Evolutionary conservation across 2,797 vertebrate genomes (phyloP), one percentile per base, ranked within the genome.

Genomic region (Oryzias sinensis): DNA sequence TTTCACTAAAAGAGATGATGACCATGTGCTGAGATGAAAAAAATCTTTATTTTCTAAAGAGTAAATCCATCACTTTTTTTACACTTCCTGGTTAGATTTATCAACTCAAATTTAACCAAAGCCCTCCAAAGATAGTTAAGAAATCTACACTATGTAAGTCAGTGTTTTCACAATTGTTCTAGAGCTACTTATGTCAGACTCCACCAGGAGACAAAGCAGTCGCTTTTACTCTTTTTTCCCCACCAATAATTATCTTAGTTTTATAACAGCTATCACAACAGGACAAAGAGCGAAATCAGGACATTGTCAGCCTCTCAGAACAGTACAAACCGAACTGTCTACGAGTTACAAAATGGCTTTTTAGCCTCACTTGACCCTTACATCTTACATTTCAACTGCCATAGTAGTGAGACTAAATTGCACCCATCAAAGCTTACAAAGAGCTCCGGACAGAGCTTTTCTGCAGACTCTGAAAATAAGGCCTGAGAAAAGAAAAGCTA

Each of bases 321-420:
- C 47, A 50, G 44, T 16, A 44, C 18, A 62, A 67, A 65, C 13
- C 45, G 62, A 68, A 56, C 25, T 50, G 33, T 64, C 54, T 22
- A 45, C 46, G 47, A 14, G 72, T 56, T 53, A 53, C 58, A 79
- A 57, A 22, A 73, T 41, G 44, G 62, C 60, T 59, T 43, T 72
- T 77, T 58, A 65, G 53, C 50, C 49, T 17, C 11, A 37, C 56
- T 53, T 74, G 70, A 81, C 74, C 69, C 70, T 81, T 62, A 60
- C 55, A 41, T 55, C 43, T 53, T 49, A 65, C 63, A 66, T 47
- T 46, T 52, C 52, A 2, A 41, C 57, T 45, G 60, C 50, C 51
- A 53, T 40, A 66, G 29, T 11, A 37, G 24, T 15, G 0, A 16
- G 27, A 18, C 55, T 18, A 47, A 17, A 16, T 20, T 49, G 25